Base-by-base conservation (phyloP, 2,888 invertebrate species). In the Bursaphelenchus okinawaensis region DNA sequence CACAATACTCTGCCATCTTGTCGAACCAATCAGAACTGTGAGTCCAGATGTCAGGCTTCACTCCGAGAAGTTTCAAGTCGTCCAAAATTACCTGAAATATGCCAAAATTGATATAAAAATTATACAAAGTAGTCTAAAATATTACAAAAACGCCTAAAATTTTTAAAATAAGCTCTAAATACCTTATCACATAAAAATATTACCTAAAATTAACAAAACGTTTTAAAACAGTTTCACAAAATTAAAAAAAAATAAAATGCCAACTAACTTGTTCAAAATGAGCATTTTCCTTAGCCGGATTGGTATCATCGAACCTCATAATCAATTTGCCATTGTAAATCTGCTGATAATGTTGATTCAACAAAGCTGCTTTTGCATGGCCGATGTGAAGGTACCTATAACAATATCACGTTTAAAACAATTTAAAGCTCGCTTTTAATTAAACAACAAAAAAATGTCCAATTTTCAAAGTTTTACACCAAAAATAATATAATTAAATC, bases 261-360 rank as follows among this genome's bases (percentile, higher is more conserved):
- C 19, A 28, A 7, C 22, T 24, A 22, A 93, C 94, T 87, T 94
- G 89, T 83, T 98, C 98, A 85, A 93, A 99, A 74, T 96, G 91
- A 0, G 90, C 90, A 78, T 93, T 92, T 83, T 98, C 98, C 83
- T 98, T 98, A 16, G 94, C 96, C 4, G 98, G 98, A 85, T 99
- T 99, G 6, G 98, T 99, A 83, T 99, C 98, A 85, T 99, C 98
- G 84, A 99, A 99, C 72, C 98, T 88, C 93, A 99, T 93, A 68
- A 99, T 90, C 0, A 98, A 87, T 83, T 90, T 90, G 0, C 98
- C 98, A 80, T 95, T 86, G 84, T 94, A 98, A 0, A 89, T 87
- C 78, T 89, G 88, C 73, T 93, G 92, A 82, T 99, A 99, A 85
- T 96, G 92, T 83, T 96, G 95, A 85, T 99, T 99, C 16, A 99